A percentile compares a stretch with the other conserved stretches of the same genome.
phyloP scores from a whole-genome alignment of 2,888 invertebrate species.

The Fragum sueziense region DNA sequence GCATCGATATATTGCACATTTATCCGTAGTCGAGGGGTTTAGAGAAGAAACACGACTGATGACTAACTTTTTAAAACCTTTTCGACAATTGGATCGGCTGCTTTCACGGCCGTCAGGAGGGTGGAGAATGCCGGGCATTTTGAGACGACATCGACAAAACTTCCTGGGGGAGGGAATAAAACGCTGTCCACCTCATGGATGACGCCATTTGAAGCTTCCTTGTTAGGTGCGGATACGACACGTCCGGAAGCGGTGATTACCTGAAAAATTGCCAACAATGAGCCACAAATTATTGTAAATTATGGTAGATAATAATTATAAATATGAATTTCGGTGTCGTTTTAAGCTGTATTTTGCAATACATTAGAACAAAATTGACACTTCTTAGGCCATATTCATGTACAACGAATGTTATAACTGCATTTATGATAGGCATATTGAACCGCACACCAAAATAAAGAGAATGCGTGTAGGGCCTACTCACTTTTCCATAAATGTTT shows the following conservation, averaged over 20 bases:
- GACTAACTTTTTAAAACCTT: not conserved
- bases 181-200: conserved; percentile 52
- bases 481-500: conserved; percentile 63
- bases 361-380: too few relatives aligned
- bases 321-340: too few relatives aligned
- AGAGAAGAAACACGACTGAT: too few relatives aligned
- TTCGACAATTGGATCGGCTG: conserved; percentile 2
- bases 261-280: conserved; percentile 13
- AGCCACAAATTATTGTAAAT: not conserved
- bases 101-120: conserved; percentile 36
- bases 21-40: too few relatives aligned
- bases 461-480: too few relatives aligned
- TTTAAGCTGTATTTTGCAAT: too few relatives aligned
- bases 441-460: too few relatives aligned
- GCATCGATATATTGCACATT: too few relatives aligned
- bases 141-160: conserved; percentile 31
- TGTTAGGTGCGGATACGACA: conserved; percentile 36
- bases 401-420: too few relatives aligned
- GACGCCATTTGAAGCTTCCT: conserved; percentile 54
- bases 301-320: too few relatives aligned
- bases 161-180: conserved; percentile 52
- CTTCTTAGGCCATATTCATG: too few relatives aligned
- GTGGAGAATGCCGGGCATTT: conserved; percentile 48
- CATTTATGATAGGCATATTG: too few relatives aligned
- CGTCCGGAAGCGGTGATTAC: conserved; percentile 53